Base-by-base conservation (phyloP, 2,888 invertebrate species). In the Halictus quadricinctus region DNA sequence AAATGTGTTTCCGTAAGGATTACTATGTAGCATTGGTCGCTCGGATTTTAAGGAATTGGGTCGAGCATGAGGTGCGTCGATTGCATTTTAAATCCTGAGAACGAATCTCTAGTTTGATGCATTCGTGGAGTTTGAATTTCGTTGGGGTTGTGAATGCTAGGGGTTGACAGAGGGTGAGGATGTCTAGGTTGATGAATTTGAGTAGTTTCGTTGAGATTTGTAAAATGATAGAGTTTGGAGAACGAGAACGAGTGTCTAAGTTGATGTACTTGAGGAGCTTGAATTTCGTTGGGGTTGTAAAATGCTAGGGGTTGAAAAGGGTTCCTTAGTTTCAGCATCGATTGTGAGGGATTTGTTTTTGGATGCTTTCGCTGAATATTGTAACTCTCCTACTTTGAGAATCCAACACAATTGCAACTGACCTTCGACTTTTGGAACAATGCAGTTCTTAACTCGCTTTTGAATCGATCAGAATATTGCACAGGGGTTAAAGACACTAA, bases 1-100 rank as follows among this genome's bases (percentile, higher is more conserved):
- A 64, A 74, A 43, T 21, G 54, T 74, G 80, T 70, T 41, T 69
- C n/a, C 58, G 25, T 29, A 46, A 18, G 8, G 41, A 21, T 41
- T 69, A 29, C 29, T 29, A 29, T 29, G 12, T 41, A 36, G 7
- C 15, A 36, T 21, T 48, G 5, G 48, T 54, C 21, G 6, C 48
- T 13, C 15, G 48, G 48, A 50, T 50, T 50, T 50, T 12, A 1
- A 6, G 60, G 13, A 13, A 25, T 6, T 25, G 13, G 60, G 25
- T 60, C 60, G 25, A 25, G 21, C 7, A 8, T 3, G 21, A 54
- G 54, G 21, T 54, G 54, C 8, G 21, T 21, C 21, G 54, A 54
- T 3, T 41, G 41, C 8, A 41, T 41, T 41, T 41, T 41, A 41
- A 8, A 41, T 41, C 41, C 41, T 41, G 5, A 6, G 41, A 41